Conservation (phyloP, 2,888 invertebrate genomes). For the Caenorhabditis auriculariae region DNA sequence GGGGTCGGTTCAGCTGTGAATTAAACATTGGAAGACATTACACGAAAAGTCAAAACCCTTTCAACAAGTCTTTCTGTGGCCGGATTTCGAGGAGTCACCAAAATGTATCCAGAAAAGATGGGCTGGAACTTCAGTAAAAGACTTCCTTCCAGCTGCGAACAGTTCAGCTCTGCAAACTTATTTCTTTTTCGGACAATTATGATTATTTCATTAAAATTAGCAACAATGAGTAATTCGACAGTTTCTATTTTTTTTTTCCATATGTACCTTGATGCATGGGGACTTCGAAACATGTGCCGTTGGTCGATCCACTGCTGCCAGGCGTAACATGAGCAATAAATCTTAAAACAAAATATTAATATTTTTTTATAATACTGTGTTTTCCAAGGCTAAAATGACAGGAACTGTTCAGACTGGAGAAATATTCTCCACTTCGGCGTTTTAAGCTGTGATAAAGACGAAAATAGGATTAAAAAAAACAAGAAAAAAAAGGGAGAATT, state of each 20-base stretch:
- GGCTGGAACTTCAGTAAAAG: conserved; percentile 27
- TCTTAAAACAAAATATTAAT: too few species aligned
- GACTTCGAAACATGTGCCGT: conserved; percentile 30
- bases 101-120: conserved; percentile 55
- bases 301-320: conserved; percentile 23
- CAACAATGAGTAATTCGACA: too few species aligned
- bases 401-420: too few species aligned
- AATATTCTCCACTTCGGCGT: too few species aligned
- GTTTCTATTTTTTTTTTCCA: too few species aligned
- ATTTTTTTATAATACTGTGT: too few species aligned
- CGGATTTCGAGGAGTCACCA: conserved; percentile 51
- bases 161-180: conserved; percentile 17
- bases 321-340: conserved; percentile 34
- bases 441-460: too few species aligned
- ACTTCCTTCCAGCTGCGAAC: conserved; percentile 23
- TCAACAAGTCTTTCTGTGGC: conserved; percentile 42
- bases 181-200: too few species aligned
- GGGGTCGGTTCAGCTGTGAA: conserved; percentile 39
- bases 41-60: not conserved
- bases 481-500: not conserved
- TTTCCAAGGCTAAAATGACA: too few species aligned
- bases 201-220: too few species aligned
- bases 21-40: not conserved
- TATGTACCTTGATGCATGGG: conserved; percentile 10
- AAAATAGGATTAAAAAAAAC: too few species aligned